Evolutionary conservation across 64 coral and sea anemone genomes (phyloP).

Genomic region (Platygyra sinensis): DNA sequence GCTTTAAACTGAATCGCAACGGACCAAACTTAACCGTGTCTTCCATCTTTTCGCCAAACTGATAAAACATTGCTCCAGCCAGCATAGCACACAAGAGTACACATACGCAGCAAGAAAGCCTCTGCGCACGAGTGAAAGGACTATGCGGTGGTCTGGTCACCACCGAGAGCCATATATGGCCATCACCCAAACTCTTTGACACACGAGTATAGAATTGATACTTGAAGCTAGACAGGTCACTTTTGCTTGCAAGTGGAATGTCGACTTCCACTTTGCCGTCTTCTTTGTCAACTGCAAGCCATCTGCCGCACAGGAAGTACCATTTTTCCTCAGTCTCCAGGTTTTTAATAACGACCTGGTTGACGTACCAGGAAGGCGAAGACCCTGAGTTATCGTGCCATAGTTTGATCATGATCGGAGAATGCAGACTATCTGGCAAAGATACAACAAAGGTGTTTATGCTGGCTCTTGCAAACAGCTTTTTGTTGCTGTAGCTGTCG

Average conservation of each 20-base stretch:
- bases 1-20: conserved; percentile 73
- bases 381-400: conserved; percentile 83
- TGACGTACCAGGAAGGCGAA: conserved; percentile 83
- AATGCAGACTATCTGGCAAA: conserved; percentile 51
- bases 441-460: conserved; percentile 81
- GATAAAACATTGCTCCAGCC: conserved; percentile 92
- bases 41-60: conserved; percentile 61
- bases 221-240: conserved; percentile 71
- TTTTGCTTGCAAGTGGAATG: conserved; percentile 66
- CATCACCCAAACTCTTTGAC: conserved; percentile 68
- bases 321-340: conserved; percentile 58
- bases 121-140: conserved; percentile 85
- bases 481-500: conserved; percentile 74
- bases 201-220: conserved; percentile 72
- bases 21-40: conserved; percentile 72
- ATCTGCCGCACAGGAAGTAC: conserved; percentile 81
- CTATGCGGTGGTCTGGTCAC: conserved; percentile 90
- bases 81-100: conserved; percentile 85
- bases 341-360: conserved; percentile 63
- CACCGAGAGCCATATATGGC: conserved; percentile 88
- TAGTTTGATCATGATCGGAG: conserved; percentile 66
- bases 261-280: conserved; percentile 77
- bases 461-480: conserved; percentile 80
- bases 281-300: conserved; percentile 86
- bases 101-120: conserved; percentile 83